Conservation (phyloP, 2,797 vertebrate genomes). For the Geotrypetes seraphini region DNA sequence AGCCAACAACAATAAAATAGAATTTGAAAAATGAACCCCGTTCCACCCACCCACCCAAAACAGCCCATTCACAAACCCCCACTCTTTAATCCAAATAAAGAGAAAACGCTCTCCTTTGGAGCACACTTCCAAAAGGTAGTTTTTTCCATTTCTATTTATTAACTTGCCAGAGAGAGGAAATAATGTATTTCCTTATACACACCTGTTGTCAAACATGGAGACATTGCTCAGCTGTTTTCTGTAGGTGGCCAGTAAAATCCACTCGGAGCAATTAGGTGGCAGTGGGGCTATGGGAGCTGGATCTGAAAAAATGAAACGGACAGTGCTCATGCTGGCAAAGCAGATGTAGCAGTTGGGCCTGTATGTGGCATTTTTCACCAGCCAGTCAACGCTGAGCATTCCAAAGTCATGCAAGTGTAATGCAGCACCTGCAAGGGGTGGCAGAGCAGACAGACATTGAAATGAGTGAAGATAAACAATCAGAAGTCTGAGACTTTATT, state of each 20-base stretch:
- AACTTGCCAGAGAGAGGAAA: not conserved
- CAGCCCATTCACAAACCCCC: no score
- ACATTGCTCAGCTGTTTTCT: slow-evolving; percentile 43
- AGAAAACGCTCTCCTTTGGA: no score
- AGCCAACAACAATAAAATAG: no score
- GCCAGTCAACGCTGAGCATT: slow-evolving; percentile 63
- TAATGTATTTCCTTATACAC: not conserved
- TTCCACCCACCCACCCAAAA: no score
- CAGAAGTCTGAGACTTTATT: no score
- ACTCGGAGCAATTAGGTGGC: slow-evolving; percentile 47
- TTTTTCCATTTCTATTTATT: no score
- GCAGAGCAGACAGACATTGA: no score
- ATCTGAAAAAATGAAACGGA: slow-evolving; percentile 65
- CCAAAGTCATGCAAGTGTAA: slow-evolving; percentile 73
- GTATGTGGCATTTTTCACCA: slow-evolving; percentile 77
- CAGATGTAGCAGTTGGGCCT: slow-evolving; percentile 74
- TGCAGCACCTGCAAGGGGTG: slow-evolving; percentile 57
- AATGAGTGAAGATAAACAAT: no score
- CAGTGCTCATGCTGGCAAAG: slow-evolving; percentile 26
- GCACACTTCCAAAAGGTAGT: no score
- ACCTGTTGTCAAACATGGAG: slow-evolving; percentile 72
- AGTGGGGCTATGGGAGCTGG: slow-evolving; percentile 19
- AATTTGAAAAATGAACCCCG: no score
- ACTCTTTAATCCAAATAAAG: no score
- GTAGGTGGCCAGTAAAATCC: slow-evolving; percentile 63